Base-by-base conservation (phyloP, 2,888 invertebrate genomes). In the Eudemis profundana region DNA sequence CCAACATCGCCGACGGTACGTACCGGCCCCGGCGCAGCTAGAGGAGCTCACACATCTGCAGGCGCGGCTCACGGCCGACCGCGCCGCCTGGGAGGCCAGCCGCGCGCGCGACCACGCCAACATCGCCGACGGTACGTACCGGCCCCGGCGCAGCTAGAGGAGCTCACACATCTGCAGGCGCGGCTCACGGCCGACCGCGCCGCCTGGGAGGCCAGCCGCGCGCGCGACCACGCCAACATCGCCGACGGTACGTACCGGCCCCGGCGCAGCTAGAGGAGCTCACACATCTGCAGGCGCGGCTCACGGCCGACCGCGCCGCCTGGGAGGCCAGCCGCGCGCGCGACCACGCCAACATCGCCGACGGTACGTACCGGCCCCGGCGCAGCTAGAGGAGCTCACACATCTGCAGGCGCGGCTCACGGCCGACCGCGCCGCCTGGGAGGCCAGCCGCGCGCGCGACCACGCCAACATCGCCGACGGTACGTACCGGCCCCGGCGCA, bases 81-180 rank as follows among this genome's bases (percentile, higher is more conserved):
- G n/a, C n/a, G n/a, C n/a, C n/a, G n/a, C n/a, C n/a, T n/a, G n/a
- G n/a, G n/a, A n/a, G n/a, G n/a, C n/a, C n/a, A n/a, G n/a, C n/a
- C n/a, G n/a, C n/a, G n/a, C n/a, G n/a, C n/a, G n/a, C n/a, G n/a
- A n/a, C n/a, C n/a, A n/a, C n/a, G n/a, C n/a, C n/a, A n/a, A n/a
- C n/a, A n/a, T n/a, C n/a, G n/a, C n/a, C n/a, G n/a, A n/a, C n/a
- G n/a, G n/a, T n/a, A n/a, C n/a, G n/a, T n/a, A n/a, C n/a, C n/a
- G n/a, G n/a, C n/a, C n/a, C n/a, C n/a, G 90, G 97, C 98, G 77
- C 97, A 98, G 79, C 89, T 98, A 72, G 98, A 98, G 84, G 98
- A 98, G 83, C 87, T 98, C 72, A 92, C 98, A 0, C 98, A 98
- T 88, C 93, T 98, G 69, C 98, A 98, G 87, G 97, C 98, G 84